These are phyloP conservation scores for Schlechtendalia chinensis DNA, from an alignment of 1,140 invertebrate species.

Conservation along the genomic window DNA sequence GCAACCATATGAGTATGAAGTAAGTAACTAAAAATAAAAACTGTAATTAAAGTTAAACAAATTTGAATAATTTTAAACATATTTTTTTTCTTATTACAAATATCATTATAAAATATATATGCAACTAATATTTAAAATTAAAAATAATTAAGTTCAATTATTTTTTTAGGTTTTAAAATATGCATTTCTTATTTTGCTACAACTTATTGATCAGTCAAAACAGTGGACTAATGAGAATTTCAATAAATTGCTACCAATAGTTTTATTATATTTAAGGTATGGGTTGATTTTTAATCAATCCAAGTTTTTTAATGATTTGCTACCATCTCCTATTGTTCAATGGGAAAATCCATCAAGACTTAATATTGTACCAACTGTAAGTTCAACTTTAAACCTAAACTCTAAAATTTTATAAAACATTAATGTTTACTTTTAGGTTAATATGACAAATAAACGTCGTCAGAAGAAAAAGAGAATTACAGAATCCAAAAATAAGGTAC, in stretches of 20 bases:
- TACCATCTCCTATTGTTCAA: conserved; percentile 38
- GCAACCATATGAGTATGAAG: neutral
- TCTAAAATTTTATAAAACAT: neutral
- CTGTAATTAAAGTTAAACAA: neutral
- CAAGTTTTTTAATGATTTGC: conserved; percentile 16
- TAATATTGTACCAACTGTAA: neutral
- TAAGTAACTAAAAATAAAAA: neutral
- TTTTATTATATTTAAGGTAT: conserved; percentile 41
- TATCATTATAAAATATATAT: neutral
- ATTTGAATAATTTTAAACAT: neutral
- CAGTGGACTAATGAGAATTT: conserved; percentile 37
- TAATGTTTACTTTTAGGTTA: conserved; percentile 16
- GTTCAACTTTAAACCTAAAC: neutral
- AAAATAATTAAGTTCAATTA: neutral
- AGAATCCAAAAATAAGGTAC: conserved; percentile 45
- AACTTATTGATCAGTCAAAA: conserved; percentile 38
- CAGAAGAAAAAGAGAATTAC: conserved; percentile 42
- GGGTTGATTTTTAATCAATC: conserved; percentile 32
- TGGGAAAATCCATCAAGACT: conserved; percentile 36
- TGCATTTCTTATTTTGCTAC: conserved; percentile 19
- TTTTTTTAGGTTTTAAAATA: conserved; percentile 38
- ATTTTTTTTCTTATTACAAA: neutral
- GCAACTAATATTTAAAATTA: neutral
- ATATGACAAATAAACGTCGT: conserved; percentile 41
- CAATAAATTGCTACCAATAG: conserved; percentile 18